Conservation (phyloP, 2,797 vertebrate species). For the Accipiter minullus region DNA sequence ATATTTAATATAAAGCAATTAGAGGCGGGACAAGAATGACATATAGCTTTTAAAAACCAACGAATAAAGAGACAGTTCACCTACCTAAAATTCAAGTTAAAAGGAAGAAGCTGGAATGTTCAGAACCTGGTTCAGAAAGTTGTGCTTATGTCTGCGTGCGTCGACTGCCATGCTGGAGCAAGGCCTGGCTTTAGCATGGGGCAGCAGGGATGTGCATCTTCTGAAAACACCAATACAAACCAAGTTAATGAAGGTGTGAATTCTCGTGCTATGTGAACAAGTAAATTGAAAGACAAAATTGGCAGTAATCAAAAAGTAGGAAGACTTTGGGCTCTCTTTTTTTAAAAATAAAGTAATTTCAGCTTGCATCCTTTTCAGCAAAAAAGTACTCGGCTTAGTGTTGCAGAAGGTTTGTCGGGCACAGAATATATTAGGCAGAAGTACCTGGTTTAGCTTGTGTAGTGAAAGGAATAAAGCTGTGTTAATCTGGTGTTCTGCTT, state of each 20-base stretch:
- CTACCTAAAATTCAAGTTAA: background rate
- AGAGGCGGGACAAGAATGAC: background rate
- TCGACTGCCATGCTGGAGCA: background rate
- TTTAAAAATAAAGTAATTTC: background rate
- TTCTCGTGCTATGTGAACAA: background rate
- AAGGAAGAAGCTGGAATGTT: background rate
- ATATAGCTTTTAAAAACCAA: background rate
- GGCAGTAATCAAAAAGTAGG: background rate
- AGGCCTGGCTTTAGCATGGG: background rate
- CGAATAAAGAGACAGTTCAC: background rate
- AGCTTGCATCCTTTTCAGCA: background rate
- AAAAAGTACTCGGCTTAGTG: background rate
- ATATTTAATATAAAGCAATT: slow-evolving; percentile 6
- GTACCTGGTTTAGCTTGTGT: background rate
- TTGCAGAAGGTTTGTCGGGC: background rate
- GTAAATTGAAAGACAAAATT: background rate
- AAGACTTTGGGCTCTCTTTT: background rate
- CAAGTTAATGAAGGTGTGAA: background rate
- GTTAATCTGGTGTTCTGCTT: background rate
- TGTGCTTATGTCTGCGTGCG: background rate
- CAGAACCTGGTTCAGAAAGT: background rate
- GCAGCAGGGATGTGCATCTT: background rate
- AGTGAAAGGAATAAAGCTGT: background rate
- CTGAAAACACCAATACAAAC: background rate
- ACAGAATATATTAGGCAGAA: background rate